Evolutionary conservation across 2,797 vertebrate genomes (phyloP), one percentile per base, ranked within the genome.

Genomic region (Perodicticus potto): DNA sequence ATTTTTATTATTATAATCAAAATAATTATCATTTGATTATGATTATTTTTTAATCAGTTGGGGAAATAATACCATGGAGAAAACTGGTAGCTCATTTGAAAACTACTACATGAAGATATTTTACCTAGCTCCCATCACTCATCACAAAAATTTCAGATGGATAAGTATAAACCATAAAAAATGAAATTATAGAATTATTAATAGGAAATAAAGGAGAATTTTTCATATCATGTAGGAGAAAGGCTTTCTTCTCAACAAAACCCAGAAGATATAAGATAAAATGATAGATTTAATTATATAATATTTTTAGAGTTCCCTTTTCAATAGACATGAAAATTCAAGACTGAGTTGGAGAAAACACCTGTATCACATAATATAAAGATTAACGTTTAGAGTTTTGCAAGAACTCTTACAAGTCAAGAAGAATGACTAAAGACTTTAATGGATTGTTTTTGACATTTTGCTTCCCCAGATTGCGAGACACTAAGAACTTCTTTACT

Each of bases 361-460:
- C 59, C 20, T 74, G 1, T 2, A 84, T 84, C 12, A 43, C 1
- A 27, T 73, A 55, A 78, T 37, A 67, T 32, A 63, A 72, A 85
- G 59, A 53, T 69, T 61, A 88, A 88, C 61, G 83, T 32, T 87
- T 32, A 87, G 34, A 85, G 27, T 74, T 37, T 61, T 85, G 29
- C 76, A 74, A 85, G 53, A 69, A 5, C 40, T 80, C 43, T 27
- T 67, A 37, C 4, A 70, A 88, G 53, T 86, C 43, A 59, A n/a
- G 37, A 55, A 82, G 67, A 84, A 89, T 53, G 49, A 53, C 49
- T 53, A 53, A 53, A 5, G 14, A 53, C 14, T 81, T 81, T 70
- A 76, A 57, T 49, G 53, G 40, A 72, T 84, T 93, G 49, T 80
- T 93, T 88, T 93, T 91, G 93, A 95, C 90, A 81, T 91, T 53